Evolutionary conservation across 1,140 invertebrate genomes (phyloP), one percentile per base, ranked within the genome.

Genomic region (Latrodectus geometricus): DNA sequence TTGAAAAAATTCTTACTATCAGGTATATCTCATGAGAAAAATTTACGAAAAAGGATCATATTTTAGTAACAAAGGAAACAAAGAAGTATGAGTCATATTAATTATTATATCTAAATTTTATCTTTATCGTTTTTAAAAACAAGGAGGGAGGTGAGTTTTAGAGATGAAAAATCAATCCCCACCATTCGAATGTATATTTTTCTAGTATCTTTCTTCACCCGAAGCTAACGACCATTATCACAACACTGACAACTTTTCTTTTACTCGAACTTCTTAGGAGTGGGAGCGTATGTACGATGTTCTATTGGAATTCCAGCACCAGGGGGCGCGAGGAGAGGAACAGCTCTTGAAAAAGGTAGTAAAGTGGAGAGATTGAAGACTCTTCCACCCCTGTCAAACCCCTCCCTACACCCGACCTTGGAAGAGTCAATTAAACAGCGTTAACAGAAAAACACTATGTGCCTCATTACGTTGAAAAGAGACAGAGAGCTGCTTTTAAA

Each of bases 351-450:
- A n/a, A 20, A 52, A n/a, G 70, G 70, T 20, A 20, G 79, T 23
- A 35, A 66, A 61, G 54, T 17, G 35, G 70, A 75, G 56, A 68
- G 73, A 84, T 54, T 75, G 72, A 84, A 75, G 81, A 75, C 4
- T 35, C 68, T 52, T 54, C 56, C 54, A 7, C 73, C 56, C 73
- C 49, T 50, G 9, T 17, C 20, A 54, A 75, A 75, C 17, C 20
- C 12, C 49, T 35, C 21, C 48, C 15, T 11, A 15, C 21, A n/a
- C 65, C 73, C 82, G 82, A 84, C 82, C 82, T 84, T 84, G 82
- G 73, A 75, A 54, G 48, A 85, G 74, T 85, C 83, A 85, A 85
- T 85, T 85, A 85, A 85, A 85, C 83, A 78, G 70, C 61, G 83
- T 54, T 85, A 85, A 85, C 83, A 70, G 65, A 85, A 85, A 85